Base-by-base conservation (phyloP, 2,888 invertebrate species). In the Artemia sinica region DNA sequence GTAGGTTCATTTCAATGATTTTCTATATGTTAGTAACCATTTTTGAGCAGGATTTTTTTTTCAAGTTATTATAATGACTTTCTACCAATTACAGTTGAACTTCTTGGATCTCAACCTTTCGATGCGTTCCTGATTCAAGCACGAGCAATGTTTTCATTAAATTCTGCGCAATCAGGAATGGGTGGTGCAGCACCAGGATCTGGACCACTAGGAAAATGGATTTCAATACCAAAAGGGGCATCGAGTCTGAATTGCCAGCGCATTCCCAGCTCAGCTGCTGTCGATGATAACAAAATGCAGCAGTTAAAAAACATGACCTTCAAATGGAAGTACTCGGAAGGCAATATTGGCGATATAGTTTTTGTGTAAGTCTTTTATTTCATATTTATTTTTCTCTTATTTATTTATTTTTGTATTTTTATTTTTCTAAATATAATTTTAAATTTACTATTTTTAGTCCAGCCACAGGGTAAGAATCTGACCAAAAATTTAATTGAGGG, bases 121-220 rank as follows among this genome's bases (percentile, higher is more conserved):
- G 70, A 70, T 28, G 68, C 68, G n/a, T 70, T 70, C 66, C 28
- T 70, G 14, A 68, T 70, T 50, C 68, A 70, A 52, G 70, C 70
- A n/a, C 49, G 70, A 49, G 49, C 65, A 13, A 14, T 66, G 49
- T n/a, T 18, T 66, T 48, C n/a, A 65, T 10, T 65, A 14, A 28
- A 28, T 18, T 11, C 63, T 58, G 14, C 8, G 8, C 28, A 18
- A 28, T 58, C 63, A n/a, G 28, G 28, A n/a, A 9, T 58, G 14
- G 63, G n/a, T 10, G 63, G 63, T 2, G n/a, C 63, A 8, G 14
- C 63, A n/a, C 28, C 63, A 8, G 63, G 63, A 58, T 18, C 63
- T n/a, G 14, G 14, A 1, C 63, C 63, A 7, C 66, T 70, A 10
- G 70, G 70, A 10, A 68, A 68, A 18, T 70, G 69, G 50, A n/a